Conservation (phyloP, 2,888 invertebrate genomes). For the Nematopogon swammerdamellus region DNA sequence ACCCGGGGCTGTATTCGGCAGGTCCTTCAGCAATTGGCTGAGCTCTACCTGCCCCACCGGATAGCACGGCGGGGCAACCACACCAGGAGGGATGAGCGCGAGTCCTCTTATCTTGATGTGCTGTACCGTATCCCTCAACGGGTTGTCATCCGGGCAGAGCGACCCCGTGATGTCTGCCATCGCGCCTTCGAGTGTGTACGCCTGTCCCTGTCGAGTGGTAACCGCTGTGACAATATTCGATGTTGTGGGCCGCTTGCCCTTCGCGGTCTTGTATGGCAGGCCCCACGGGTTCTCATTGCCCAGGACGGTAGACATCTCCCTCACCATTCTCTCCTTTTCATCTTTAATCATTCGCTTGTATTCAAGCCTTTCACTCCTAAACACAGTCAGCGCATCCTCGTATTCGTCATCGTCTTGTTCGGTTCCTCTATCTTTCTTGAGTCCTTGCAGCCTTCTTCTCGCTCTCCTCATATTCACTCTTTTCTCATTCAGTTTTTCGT, state of each 20-base stretch:
- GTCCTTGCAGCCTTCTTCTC: not conserved
- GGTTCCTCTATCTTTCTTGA: not conserved
- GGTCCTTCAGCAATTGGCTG: constrained; percentile 6
- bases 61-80: constrained; percentile 7
- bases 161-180: not conserved
- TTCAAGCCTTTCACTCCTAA: not conserved
- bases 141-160: constrained; percentile 19
- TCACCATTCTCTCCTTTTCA: not conserved
- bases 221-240: not conserved
- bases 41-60: constrained; percentile 4
- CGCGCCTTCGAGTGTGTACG: not conserved
- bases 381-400: not conserved
- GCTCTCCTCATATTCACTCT: not conserved
- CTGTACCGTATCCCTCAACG: constrained; percentile 7
- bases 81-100: constrained; percentile 10
- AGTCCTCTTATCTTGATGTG: constrained; percentile 13
- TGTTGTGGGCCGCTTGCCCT: not conserved
- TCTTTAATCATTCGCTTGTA: not conserved
- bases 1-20: constrained; percentile 19
- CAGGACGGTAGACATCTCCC: not conserved
- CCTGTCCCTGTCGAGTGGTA: not conserved
- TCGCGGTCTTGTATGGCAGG: not conserved
- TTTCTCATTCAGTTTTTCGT: too few relatives aligned
- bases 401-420: not conserved
- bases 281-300: not conserved